phyloP scores from a whole-genome alignment of 2,113 vertebrate genomes.

The Orcinus orca region DNA sequence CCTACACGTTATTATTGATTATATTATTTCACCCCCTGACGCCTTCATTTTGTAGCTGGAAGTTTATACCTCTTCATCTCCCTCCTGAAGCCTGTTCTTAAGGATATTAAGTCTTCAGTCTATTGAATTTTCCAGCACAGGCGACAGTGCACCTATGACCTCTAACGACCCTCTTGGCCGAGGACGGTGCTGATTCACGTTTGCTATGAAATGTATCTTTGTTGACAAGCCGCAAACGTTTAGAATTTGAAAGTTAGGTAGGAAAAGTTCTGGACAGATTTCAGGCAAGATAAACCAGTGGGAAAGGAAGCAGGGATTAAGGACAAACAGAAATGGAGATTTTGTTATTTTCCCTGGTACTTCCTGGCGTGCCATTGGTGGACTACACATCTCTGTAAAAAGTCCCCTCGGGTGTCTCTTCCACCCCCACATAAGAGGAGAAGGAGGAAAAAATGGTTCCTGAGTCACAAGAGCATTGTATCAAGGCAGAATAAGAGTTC shows the following conservation, averaged over 20 bases:
- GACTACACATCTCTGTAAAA: not conserved
- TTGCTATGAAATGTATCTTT: not conserved
- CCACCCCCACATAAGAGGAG: not conserved
- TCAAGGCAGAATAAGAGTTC: not conserved
- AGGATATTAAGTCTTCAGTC: not conserved
- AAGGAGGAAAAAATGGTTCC: not conserved
- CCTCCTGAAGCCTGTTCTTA: not conserved
- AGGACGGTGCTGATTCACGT: not conserved
- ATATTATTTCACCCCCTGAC: not conserved
- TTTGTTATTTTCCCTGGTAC: not conserved
- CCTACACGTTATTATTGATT: not conserved
- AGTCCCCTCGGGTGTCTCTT: not conserved
- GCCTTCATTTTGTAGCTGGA: not conserved
- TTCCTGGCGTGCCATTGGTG: not conserved
- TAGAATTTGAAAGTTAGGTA: not conserved
- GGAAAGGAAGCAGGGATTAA: not conserved
- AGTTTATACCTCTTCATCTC: not conserved
- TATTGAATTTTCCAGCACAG: not conserved
- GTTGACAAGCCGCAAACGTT: not conserved
- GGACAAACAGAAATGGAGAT: not conserved
- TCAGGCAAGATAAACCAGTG: not conserved
- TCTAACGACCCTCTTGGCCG: not conserved
- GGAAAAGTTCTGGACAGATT: not conserved
- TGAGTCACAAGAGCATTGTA: not conserved
- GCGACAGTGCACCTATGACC: accelerated